Base-by-base conservation (phyloP, 2,888 invertebrate genomes). In the Rhabditophanes sp. region DNA sequence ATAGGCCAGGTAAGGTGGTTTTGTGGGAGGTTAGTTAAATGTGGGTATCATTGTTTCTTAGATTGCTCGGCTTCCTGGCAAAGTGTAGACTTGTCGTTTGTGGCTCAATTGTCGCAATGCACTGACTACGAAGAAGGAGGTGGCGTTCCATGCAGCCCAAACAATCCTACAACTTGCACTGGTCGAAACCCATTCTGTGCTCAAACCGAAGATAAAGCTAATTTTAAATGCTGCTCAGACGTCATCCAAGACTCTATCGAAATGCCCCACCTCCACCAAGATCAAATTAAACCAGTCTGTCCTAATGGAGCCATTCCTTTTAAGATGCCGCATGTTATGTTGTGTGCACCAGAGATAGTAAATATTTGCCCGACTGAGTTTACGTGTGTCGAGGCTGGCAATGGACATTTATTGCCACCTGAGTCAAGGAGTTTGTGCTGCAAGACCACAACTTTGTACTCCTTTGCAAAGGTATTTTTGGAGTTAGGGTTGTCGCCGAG, bases 161-260 rank as follows among this genome's bases (percentile, higher is more conserved):
- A 48, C 15, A 46, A 48, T 16, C 45, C 50, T 8, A 42, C 37
- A 24, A 44, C 48, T 1, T 53, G 53, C 32, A 53, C 53, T n/a
- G 53, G 53, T 3, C 37, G 53, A 19, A 53, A 53, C 24, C 51
- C 53, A 2, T 48, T 51, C 21, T 53, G 53, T 26, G 44, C 53
- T 3, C 39, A 45, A 3, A 33, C 38, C 7, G 42, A 41, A 16
- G 45, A 44, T 7, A 26, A 41, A n/a, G 24, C 27, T 11, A 28
- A 25, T 1, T 52, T 46, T 39, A 42, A 45, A 34, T 53, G 53
- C 34, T 53, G 53, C 31, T 46, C 46, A 36, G 53, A 53, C 35
- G 37, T 49, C 11, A 46, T 48, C 22, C 51, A 53, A 38, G 53
- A 53, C 29, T 44, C 46, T 9, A 32, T 33, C 6, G 53, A 53